Evolutionary conservation across 2,797 vertebrate genomes (phyloP), one percentile per base, ranked within the genome.

Genomic region (Petrocephalus schoutedeni): DNA sequence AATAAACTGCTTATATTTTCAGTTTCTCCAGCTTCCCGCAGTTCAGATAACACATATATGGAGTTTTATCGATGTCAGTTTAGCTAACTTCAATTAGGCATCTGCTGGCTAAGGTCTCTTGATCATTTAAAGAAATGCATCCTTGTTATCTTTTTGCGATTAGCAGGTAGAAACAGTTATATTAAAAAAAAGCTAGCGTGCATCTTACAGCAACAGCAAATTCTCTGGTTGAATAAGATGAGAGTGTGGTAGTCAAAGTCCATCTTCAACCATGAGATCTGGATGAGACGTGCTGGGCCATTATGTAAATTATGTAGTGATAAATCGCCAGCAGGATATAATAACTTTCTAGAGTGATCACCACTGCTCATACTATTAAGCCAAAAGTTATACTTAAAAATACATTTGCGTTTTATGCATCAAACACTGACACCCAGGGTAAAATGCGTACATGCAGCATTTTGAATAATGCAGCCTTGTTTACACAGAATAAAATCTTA

Each of bases 401-500:
- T 67, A n/a, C 71, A 77, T 77, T 45, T 77, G 36, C 71, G 41
- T 77, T 77, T 77, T 77, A 41, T 45, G 32, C 19, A 77, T 77
- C 71, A 45, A 77, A 77, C 32, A 45, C 16, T 45, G 71, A 16
- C 71, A 77, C 36, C 71, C 36, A 45, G 36, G 71, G 16, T 77
- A 77, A 19, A 41, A 77, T 45, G 16, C 36, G 6, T 77, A 41
- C 16, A 8, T 77, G 36, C 14, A 8, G 32, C 36, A 77, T 77
- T 41, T 77, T 77, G 71, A 77, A 45, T 45, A 77, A 45, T 77
- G 54, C 54, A 59, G 54, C 23, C 84, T 57, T 56, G 83, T 54
- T 85, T 56, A 85, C 49, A 54, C 83, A 57, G 54, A 58, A 85
- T 51, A 85, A 85, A 85, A 57, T 85, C 51, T 85, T 36, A 28